phyloP scores from a whole-genome alignment of 2,888 invertebrate species.

The Drosophila monieri region DNA sequence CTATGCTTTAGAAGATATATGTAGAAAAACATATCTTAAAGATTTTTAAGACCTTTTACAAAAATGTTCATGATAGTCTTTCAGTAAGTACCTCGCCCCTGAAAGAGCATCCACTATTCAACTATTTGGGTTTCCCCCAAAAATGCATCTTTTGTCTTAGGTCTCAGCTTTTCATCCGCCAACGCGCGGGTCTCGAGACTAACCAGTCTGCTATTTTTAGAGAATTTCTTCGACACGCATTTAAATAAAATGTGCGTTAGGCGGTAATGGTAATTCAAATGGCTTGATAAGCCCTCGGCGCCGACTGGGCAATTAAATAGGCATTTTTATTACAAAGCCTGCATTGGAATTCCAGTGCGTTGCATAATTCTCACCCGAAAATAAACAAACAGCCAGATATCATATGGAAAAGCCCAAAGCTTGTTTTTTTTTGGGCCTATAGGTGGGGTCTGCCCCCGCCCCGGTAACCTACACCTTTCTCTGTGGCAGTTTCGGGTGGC shows the following conservation, averaged over 20 bases:
- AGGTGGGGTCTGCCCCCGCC: conserved; percentile 11
- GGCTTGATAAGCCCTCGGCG: conserved; percentile 60
- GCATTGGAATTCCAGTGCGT: conserved; percentile 64
- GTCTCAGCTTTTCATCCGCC: conserved; percentile 27
- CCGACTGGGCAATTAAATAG: conserved; percentile 69
- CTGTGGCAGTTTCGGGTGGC: conserved; percentile 37
- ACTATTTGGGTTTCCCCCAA: neutral
- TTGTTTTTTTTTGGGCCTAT: conserved; percentile 41
- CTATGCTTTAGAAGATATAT: neutral
- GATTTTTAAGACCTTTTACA: neutral
- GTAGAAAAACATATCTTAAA: neutral
- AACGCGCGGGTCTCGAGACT: conserved; percentile 32
- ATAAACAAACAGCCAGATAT: conserved; percentile 2
- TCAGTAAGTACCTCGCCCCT: too few relatives aligned
- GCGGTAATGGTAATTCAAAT: conserved; percentile 49
- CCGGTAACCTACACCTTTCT: conserved; percentile 7
- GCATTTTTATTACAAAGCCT: conserved; percentile 61
- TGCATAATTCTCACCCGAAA: conserved; percentile 67
- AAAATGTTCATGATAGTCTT: too few relatives aligned
- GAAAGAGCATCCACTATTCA: conserved; percentile 23
- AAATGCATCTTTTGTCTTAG: conserved; percentile 22
- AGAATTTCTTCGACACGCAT: conserved; percentile 63
- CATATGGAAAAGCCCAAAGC: conserved; percentile 53
- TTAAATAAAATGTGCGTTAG: conserved; percentile 68
- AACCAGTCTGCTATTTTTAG: conserved; percentile 63